phyloP scores from a whole-genome alignment of 2,113 vertebrate species.

The Anguilla japonica region DNA sequence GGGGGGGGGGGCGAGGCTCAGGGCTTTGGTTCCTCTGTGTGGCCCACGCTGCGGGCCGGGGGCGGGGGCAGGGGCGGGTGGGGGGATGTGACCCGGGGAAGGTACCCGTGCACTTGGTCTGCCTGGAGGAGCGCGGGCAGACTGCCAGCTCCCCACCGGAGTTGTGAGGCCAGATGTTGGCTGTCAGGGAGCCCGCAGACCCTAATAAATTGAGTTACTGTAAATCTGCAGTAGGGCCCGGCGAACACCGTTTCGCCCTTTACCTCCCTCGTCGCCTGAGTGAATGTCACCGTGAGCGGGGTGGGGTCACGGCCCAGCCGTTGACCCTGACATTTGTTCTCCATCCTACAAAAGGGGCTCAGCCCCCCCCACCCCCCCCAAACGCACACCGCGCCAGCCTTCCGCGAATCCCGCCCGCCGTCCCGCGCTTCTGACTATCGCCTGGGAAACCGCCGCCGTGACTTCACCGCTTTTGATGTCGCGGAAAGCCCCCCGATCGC shows the following conservation, averaged over 20 bases:
- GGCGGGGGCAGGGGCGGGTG: too few species aligned
- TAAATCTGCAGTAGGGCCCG: slow-evolving; percentile 67
- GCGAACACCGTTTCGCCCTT: slow-evolving; percentile 54
- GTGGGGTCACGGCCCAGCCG: slow-evolving; percentile 52
- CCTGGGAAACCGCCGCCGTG: neutral
- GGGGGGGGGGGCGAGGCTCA: slow-evolving; percentile 40
- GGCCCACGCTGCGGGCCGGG: slow-evolving; percentile 46
- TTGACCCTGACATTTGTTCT: slow-evolving; percentile 62
- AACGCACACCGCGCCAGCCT: neutral
- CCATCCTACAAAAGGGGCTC: slow-evolving; percentile 40
- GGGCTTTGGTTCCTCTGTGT: slow-evolving; percentile 67
- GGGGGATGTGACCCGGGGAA: slow-evolving; percentile 40
- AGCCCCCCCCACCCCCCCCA: slow-evolving; percentile 45
- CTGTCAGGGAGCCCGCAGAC: slow-evolving; percentile 60
- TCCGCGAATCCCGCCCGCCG: neutral
- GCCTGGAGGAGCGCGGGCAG: slow-evolving; percentile 51
- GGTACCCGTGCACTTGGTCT: slow-evolving; percentile 54
- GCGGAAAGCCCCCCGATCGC: neutral
- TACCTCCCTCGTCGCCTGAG: slow-evolving; percentile 53
- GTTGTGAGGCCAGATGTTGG: slow-evolving; percentile 71
- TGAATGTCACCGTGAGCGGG: slow-evolving; percentile 53
- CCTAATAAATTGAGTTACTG: slow-evolving; percentile 71
- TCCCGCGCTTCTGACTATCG: neutral
- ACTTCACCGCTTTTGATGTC: slow-evolving; percentile 14
- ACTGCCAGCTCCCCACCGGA: slow-evolving; percentile 58